Conservation (phyloP, 53 echinoderm and acorn worm genomes). For the Patiria pectinifera region DNA sequence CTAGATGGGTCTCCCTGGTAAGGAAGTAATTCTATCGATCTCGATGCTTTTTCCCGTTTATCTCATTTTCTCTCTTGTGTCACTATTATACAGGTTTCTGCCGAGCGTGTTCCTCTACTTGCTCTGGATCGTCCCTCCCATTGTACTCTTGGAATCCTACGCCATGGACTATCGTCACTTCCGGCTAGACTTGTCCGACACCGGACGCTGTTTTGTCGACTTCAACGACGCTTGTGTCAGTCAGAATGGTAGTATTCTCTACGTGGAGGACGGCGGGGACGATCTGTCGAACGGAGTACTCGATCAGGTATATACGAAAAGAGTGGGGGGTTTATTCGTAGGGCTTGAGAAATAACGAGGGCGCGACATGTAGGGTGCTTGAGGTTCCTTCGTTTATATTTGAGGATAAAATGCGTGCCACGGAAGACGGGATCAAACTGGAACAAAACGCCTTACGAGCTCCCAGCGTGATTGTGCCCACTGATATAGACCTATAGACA, state of each 20-base stretch:
- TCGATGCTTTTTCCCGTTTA: no score
- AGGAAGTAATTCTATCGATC: no score
- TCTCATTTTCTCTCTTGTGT: neutral
- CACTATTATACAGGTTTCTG: conserved; percentile 66
- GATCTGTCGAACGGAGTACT: conserved; percentile 35
- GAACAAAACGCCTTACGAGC: no score
- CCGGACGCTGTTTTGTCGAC: conserved; percentile 26
- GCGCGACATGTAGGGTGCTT: no score
- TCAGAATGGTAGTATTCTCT: conserved; percentile 12
- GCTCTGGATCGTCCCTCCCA: conserved; percentile 75
- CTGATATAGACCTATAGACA: no score
- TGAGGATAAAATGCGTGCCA: no score
- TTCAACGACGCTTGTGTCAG: conserved; percentile 27
- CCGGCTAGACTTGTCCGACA: conserved; percentile 16
- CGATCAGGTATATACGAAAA: neutral
- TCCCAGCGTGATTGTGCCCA: no score
- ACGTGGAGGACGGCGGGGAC: neutral
- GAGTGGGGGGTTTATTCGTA: no score
- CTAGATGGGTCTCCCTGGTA: no score
- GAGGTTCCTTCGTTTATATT: no score
- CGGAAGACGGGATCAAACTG: no score
- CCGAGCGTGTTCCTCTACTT: conserved; percentile 89
- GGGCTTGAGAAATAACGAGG: neutral
- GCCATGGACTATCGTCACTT: conserved; percentile 67
- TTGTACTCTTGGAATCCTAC: conserved; percentile 68